Conservation (phyloP, 2,113 vertebrate genomes). For the Echinops telfairi region DNA sequence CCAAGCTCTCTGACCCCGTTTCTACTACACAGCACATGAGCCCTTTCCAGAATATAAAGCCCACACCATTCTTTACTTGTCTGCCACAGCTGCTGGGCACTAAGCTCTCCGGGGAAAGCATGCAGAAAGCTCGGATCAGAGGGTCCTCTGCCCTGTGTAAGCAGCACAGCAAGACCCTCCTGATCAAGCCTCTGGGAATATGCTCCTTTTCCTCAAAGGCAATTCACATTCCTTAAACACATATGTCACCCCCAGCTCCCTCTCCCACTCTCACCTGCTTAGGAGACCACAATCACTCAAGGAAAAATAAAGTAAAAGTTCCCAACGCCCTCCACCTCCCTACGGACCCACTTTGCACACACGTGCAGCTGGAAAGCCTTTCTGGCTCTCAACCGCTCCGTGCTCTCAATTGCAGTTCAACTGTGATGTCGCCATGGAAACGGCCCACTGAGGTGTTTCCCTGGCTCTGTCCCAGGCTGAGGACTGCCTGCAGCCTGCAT, state of each 20-base stretch:
- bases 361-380: slow-evolving; percentile 43
- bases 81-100: neutral
- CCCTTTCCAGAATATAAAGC: neutral
- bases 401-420: slow-evolving; percentile 77
- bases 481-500: neutral
- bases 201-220: slow-evolving; percentile 35
- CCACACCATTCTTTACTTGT: neutral
- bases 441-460: slow-evolving; percentile 70
- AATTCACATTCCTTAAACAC: slow-evolving; percentile 68
- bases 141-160: neutral
- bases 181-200: neutral
- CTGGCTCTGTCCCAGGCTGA: neutral
- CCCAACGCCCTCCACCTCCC: slow-evolving; percentile 63
- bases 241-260: slow-evolving; percentile 71
- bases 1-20: neutral
- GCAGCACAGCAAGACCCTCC: neutral
- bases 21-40: too few species aligned
- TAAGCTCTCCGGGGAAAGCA: neutral
- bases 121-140: neutral
- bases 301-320: slow-evolving; percentile 80
- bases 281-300: slow-evolving; percentile 72
- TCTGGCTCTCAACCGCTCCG: neutral
- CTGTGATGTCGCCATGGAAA: slow-evolving; percentile 71
- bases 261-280: slow-evolving; percentile 76
- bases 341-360: neutral